Conservation (phyloP, 2,113 vertebrate species). For the Phylloscopus trochiloides region DNA sequence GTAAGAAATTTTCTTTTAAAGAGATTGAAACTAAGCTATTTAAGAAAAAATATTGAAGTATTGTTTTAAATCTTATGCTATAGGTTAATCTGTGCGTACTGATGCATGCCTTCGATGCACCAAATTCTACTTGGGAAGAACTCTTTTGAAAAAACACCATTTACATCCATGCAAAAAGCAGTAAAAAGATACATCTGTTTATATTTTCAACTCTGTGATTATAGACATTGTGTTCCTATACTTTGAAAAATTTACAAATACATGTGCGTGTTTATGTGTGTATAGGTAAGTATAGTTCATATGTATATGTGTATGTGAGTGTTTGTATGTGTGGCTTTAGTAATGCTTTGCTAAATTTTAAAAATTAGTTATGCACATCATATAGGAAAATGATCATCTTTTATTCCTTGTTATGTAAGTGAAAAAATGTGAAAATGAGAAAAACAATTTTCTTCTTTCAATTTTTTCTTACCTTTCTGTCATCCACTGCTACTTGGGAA, state of each 20-base stretch:
- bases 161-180: neutral
- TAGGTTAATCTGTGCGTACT: neutral
- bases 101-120: neutral
- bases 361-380: neutral
- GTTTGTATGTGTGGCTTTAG: neutral
- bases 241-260: neutral
- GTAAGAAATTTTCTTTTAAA: neutral
- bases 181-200: neutral
- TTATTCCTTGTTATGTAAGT: neutral
- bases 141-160: neutral
- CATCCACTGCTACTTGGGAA: neutral
- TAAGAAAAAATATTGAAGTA: neutral
- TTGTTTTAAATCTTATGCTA: neutral
- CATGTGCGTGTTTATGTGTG: no score
- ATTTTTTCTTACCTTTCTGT: neutral
- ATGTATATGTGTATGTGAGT: neutral
- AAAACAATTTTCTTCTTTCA: neutral
- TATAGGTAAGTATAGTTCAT: neutral
- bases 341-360: neutral
- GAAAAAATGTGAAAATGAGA: fast-evolving
- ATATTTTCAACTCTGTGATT: neutral
- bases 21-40: neutral
- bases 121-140: neutral
- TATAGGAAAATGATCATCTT: neutral
- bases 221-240: neutral